These are phyloP conservation scores for Cheilosia vulpina DNA, from an alignment of 2,888 invertebrate species.

Conservation along the genomic window DNA sequence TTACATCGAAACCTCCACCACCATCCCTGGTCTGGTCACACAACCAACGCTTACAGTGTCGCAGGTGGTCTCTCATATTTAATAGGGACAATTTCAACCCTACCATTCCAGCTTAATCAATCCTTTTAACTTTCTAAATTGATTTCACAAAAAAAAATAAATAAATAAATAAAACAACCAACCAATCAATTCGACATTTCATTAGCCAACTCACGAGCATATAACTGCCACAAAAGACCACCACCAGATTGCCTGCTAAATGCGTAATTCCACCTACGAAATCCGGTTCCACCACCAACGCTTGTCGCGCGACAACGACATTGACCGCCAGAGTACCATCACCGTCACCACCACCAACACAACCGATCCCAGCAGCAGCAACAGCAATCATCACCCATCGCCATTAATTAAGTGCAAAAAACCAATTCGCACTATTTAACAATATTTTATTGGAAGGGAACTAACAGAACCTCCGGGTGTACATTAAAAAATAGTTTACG, in stretches of 20 bases:
- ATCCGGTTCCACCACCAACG: slow-evolving; percentile 62
- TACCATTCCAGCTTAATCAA: slow-evolving; percentile 27
- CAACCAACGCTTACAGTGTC: no score
- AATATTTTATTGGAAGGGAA: slow-evolving; percentile 67
- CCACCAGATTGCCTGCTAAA: slow-evolving; percentile 43
- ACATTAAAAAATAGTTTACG: slow-evolving; percentile 60
- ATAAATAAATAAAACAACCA: not conserved
- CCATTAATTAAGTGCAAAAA: slow-evolving; percentile 74
- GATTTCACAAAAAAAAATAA: slow-evolving; percentile 41
- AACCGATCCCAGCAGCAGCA: not conserved
- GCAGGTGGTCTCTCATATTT: no score
- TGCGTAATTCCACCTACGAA: slow-evolving; percentile 69
- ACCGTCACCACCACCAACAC: not conserved
- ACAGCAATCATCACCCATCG: slow-evolving; percentile 56
- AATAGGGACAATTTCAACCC: no score
- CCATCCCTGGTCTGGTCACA: no score
- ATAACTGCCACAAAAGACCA: slow-evolving; percentile 26
- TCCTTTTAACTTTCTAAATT: slow-evolving; percentile 54
- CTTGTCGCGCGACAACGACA: slow-evolving; percentile 16
- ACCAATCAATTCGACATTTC: slow-evolving; percentile 63
- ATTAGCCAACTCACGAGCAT: slow-evolving; percentile 49
- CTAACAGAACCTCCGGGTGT: slow-evolving; percentile 60
- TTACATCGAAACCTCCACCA: no score
- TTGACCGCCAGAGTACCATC: slow-evolving; percentile 28
- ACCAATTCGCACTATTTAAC: slow-evolving; percentile 74